Percentiles rank a stretch among this genome's conserved stretches.
Conservation (phyloP, 1,140 invertebrate genomes). For the Musca vetustissima region DNA sequence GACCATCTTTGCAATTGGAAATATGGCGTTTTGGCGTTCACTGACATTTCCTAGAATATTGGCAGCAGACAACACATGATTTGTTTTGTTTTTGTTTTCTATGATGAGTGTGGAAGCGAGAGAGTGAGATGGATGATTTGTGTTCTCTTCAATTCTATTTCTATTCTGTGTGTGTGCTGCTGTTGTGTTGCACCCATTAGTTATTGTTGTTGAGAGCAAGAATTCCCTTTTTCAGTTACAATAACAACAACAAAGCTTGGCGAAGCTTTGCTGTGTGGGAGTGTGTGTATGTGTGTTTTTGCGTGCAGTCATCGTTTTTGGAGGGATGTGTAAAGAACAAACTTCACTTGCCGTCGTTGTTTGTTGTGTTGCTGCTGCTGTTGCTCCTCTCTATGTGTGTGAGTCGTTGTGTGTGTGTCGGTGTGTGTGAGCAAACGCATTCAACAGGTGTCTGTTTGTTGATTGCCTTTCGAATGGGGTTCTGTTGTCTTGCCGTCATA, state of each 20-base stretch:
- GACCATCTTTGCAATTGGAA: too few species aligned
- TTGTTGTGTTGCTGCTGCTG: too few species aligned
- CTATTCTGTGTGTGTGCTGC: background rate
- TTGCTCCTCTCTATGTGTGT: background rate
- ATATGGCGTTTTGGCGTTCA: too few species aligned
- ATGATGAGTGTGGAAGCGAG: background rate
- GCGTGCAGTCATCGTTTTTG: background rate
- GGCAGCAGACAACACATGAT: background rate
- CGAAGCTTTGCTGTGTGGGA: background rate
- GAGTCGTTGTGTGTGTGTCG: background rate
- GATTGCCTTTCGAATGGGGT: background rate
- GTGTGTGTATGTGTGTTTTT: background rate
- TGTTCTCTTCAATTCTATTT: background rate
- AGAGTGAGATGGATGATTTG: too few species aligned
- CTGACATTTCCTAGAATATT: too few species aligned
- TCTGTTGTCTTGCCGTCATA: background rate
- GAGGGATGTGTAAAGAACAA: background rate
- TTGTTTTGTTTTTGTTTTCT: background rate
- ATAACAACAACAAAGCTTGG: background rate
- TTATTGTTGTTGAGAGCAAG: background rate
- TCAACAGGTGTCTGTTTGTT: background rate
- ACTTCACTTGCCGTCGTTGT: too few species aligned
- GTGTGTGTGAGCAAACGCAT: background rate
- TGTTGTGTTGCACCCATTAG: background rate
- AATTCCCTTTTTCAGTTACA: conserved; percentile 3